Percentiles rank a stretch among this genome's conserved stretches.
Conservation (phyloP, 2,797 vertebrate species). For the Antrozous pallidus region DNA sequence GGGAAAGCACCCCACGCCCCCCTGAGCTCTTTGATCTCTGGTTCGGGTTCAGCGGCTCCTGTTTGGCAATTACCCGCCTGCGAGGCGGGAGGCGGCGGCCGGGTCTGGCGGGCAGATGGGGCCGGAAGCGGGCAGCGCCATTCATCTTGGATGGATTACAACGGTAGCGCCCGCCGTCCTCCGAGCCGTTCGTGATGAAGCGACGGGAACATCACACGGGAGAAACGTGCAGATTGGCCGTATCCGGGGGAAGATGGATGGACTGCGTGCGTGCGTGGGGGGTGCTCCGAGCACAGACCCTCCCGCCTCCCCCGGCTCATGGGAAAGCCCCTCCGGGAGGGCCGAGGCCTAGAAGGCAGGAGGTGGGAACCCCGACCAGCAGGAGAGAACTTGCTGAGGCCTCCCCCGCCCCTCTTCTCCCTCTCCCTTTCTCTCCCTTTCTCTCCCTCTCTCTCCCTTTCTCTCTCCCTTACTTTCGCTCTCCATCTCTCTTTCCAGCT, state of each 20-base stretch:
- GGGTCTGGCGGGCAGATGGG: constrained; percentile 85
- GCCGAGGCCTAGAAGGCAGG: background rate
- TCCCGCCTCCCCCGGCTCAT: background rate
- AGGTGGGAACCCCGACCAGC: background rate
- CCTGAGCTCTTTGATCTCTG: constrained; percentile 79
- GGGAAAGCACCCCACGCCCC: constrained; percentile 47
- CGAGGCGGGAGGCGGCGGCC: constrained; percentile 78
- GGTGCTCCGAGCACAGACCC: background rate
- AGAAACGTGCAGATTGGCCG: constrained; percentile 53
- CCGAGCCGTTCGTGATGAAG: constrained; percentile 67
- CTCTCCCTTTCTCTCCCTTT: background rate
- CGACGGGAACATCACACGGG: constrained; percentile 53
- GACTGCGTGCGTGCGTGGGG: background rate
- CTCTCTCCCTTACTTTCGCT: too few relatives aligned
- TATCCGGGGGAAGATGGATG: constrained; percentile 49
- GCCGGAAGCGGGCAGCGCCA: constrained; percentile 73
- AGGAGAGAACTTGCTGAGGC: background rate
- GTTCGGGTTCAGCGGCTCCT: constrained; percentile 79
- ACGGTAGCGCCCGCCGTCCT: too few relatives aligned
- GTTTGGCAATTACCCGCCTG: constrained; percentile 81
- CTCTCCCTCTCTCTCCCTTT: too few relatives aligned
- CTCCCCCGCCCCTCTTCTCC: background rate
- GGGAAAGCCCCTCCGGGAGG: background rate
- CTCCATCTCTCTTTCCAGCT: too few relatives aligned
- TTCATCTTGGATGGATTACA: constrained; percentile 82